phyloP scores from a whole-genome alignment of 2,797 vertebrate species.

The Premnoplex brunnescens region DNA sequence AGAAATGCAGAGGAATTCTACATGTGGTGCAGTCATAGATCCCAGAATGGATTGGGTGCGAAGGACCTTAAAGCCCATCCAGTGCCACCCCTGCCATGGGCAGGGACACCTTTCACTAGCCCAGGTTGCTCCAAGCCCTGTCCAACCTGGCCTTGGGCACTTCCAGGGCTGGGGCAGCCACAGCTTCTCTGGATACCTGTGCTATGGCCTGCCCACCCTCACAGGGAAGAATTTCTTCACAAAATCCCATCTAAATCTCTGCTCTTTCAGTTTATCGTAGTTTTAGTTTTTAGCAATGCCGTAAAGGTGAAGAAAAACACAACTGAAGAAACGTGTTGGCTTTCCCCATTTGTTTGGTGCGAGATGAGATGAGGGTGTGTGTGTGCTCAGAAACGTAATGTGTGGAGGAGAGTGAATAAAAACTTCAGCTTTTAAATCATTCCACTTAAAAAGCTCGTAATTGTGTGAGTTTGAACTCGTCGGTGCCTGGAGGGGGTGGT shows the following conservation, averaged over 20 bases:
- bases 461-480: not conserved
- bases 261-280: not conserved
- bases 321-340: not conserved
- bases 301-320: not conserved
- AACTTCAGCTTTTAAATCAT: not conserved
- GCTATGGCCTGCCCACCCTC: fast-evolving
- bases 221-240: fast-evolving
- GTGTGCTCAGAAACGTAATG: not conserved
- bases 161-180: not conserved
- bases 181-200: not conserved
- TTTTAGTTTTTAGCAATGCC: not conserved
- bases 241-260: not conserved
- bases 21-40: not conserved
- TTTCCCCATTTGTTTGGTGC: not conserved
- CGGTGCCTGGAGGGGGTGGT: not conserved
- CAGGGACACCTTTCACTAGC: fast-evolving
- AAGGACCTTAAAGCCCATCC: not conserved
- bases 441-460: not conserved
- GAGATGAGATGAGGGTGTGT: not conserved
- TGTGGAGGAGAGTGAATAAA: not conserved
- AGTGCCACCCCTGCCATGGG: not conserved
- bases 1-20: not conserved
- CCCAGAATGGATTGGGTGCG: not conserved
- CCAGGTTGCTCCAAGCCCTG: fast-evolving
- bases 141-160: not conserved